Percentiles rank a stretch among this genome's conserved stretches.
These are phyloP conservation scores for Apistogramma diplotaenia DNA, from an alignment of 2,113 vertebrate genomes.

Conservation along the genomic window DNA sequence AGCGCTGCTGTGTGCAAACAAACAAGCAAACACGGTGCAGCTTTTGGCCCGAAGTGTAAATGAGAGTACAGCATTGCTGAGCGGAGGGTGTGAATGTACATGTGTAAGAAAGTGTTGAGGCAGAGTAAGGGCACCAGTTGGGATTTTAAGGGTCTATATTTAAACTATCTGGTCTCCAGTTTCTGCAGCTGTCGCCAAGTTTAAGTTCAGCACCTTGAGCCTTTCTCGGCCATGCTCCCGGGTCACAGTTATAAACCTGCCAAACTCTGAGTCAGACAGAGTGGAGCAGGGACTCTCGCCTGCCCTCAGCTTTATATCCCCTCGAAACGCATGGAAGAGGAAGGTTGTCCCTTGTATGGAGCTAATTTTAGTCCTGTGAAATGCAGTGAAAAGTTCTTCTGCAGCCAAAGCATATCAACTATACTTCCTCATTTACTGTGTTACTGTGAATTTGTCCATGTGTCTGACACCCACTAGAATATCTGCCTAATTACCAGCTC, in stretches of 20 bases:
- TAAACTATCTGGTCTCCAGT: slow-evolving; percentile 74
- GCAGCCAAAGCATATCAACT: neutral
- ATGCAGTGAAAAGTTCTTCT: neutral
- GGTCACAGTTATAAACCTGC: slow-evolving; percentile 64
- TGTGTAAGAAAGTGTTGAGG: slow-evolving; percentile 68
- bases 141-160: slow-evolving; percentile 64
- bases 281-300: neutral
- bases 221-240: slow-evolving; percentile 61
- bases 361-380: neutral
- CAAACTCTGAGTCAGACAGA: slow-evolving; percentile 35
- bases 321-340: slow-evolving; percentile 8
- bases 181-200: slow-evolving; percentile 85
- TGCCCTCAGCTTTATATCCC: neutral
- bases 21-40: neutral
- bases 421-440: neutral
- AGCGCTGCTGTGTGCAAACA: neutral
- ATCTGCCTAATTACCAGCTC: neutral
- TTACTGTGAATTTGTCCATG: neutral
- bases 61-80: slow-evolving; percentile 48
- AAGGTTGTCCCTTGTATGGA: neutral
- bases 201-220: slow-evolving; percentile 78
- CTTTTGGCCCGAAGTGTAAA: slow-evolving; percentile 45
- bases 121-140: slow-evolving; percentile 59
- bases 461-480: neutral
- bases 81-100: slow-evolving; percentile 55